phyloP scores from a whole-genome alignment of 2,113 vertebrate genomes.

The Hiodon tergisus region DNA sequence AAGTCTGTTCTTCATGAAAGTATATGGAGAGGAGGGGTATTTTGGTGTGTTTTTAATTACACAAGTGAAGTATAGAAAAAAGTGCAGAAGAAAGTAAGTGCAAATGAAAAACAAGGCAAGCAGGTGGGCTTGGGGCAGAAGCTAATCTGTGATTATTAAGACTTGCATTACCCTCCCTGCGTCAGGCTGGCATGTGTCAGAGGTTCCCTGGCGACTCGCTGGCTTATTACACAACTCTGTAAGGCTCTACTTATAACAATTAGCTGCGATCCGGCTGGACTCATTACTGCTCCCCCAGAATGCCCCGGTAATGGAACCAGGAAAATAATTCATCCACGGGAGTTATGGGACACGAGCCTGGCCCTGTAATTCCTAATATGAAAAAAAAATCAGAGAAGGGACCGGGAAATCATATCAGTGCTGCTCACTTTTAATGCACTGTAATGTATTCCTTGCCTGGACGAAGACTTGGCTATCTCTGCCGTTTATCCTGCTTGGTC shows the following conservation, averaged over 20 bases:
- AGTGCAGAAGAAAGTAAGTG: neutral
- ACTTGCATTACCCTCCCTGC: neutral
- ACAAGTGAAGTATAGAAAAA: neutral
- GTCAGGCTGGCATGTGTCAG: neutral
- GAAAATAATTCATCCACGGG: neutral
- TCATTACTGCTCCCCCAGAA: constrained; percentile 9
- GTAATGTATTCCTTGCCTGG: neutral
- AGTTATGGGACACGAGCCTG: neutral
- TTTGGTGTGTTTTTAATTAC: constrained; percentile 12
- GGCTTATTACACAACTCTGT: too few species aligned
- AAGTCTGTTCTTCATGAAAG: neutral
- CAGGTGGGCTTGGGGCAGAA: neutral
- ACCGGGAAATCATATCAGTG: neutral
- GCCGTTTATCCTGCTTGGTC: neutral
- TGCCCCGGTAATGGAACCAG: neutral
- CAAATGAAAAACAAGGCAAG: neutral
- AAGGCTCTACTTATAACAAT: constrained; percentile 5
- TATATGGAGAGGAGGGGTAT: neutral
- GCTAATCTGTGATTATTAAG: neutral
- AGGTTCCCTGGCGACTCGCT: neutral
- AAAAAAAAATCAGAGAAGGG: neutral
- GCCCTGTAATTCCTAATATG: neutral
- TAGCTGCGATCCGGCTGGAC: neutral
- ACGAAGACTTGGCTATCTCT: neutral
- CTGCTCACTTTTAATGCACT: neutral